Evolutionary conservation across 2,797 vertebrate genomes (phyloP), one percentile per base, ranked within the genome.

Genomic region (Cichlasoma orientale): DNA sequence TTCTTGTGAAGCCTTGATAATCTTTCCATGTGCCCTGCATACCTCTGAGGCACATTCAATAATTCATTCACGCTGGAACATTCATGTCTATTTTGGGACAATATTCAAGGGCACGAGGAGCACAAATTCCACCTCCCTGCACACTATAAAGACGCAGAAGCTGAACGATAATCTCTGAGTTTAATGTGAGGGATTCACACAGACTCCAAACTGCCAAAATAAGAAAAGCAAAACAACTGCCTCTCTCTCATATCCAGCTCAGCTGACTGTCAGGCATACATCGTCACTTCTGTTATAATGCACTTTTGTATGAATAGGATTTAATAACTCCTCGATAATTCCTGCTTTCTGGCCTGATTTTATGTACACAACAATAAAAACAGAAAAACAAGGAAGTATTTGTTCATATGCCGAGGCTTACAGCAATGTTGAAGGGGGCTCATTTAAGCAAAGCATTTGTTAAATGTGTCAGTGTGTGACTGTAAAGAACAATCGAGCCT

Each of bases 51-150:
- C 89, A 89, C 84, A 82, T 86, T 94, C 75, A 93, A 94, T 94
- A 86, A 90, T 93, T 93, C 82, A 95, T 87, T 80, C 83, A 84
- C 72, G 73, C 75, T 2, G 25, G 80, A 92, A 89, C 90, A 84
- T 88, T 90, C 78, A 55, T 74, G 72, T 93, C 92, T 94, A 93
- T 93, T 94, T 92, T 90, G 76, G 87, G 89, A 92, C 36, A 77
- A 73, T 41, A 55, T 88, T 84, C 72, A 52, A 85, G 82, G 74
- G 71, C 68, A 79, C 1, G 19, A 71, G 59, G 75, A 86, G 61
- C 57, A 57, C 1, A 72, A 77, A 82, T 75, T 75, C 79, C 83
- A 79, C 36, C 41, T 66, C 75, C 52, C 68, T 23, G 27, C 54
- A 53, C 31, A 55, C 76, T 54, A 52, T 31, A 69, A 68, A 86